A percentile compares a stretch with the other conserved stretches of the same genome.
These are phyloP conservation scores for Alosa alosa DNA, from an alignment of 2,113 vertebrate genomes.

Conservation along the genomic window DNA sequence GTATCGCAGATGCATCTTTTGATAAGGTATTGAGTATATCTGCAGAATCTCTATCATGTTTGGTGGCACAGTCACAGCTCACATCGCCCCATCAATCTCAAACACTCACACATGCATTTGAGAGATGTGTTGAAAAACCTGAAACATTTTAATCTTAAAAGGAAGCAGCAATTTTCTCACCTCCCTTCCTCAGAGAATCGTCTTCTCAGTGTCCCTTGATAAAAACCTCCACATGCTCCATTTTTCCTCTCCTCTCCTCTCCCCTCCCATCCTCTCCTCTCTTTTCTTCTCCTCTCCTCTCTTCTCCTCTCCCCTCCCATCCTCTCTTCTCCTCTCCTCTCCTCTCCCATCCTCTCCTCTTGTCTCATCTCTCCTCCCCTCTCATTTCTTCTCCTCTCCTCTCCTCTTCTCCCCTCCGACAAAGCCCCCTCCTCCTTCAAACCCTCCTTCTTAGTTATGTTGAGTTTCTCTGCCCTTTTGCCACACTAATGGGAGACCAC, in stretches of 20 bases:
- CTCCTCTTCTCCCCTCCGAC: neutral
- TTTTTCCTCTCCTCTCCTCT: neutral
- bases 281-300: neutral
- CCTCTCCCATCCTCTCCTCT: neutral
- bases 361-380: neutral
- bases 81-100: neutral
- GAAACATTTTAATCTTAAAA: neutral
- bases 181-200: neutral
- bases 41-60: no score
- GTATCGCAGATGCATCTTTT: no score
- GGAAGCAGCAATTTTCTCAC: neutral
- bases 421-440: no score
- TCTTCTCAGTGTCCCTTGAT: neutral
- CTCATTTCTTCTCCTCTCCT: neutral
- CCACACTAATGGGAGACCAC: conserved; percentile 43
- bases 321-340: neutral
- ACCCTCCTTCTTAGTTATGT: neutral
- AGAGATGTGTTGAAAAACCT: neutral
- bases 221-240: neutral
- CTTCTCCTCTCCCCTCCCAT: neutral
- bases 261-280: neutral
- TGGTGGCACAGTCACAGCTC: neutral
- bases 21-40: no score
- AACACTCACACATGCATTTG: neutral
- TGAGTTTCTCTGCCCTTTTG: conserved; percentile 27